Base-by-base conservation (phyloP, 2,888 invertebrate species). In the Germaria angustata region DNA sequence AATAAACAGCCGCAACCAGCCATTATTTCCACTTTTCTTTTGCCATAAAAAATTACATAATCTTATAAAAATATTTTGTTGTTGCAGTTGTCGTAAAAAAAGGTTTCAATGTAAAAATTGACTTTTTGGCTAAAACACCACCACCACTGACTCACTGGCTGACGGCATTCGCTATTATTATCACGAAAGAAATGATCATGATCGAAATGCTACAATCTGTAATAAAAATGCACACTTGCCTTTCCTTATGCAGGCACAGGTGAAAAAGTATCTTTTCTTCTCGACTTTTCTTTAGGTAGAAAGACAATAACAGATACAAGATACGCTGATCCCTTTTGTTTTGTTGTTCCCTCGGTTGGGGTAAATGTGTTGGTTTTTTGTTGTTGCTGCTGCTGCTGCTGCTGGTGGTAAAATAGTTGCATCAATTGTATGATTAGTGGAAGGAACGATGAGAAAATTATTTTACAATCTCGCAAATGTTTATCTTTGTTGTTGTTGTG, bases 61-160 rank as follows among this genome's bases (percentile, higher is more conserved):
- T 39, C 34, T 44, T 2, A 22, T 41, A 65, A 17, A 59, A 15
- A 51, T 36, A 13, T 34, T 17, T 61, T 66, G 57, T 68, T 77
- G 61, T n/a, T 69, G 34, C 6, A 53, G 34, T 77, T 77, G 61
- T 61, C 15, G 77, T 77, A 32, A 69, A 59, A 69, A 59, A 61
- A 71, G 72, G 61, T 73, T 73, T 55, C 44, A 63, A 73, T 69
- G 69, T 65, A 53, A 75, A 79, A 79, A 79, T 71, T 79, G 79
- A 82, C 82, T 82, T 82, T 82, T 76, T 79, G 79, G 82, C 82
- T 82, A 79, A 82, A 81, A 77, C 79, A 79, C 65, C 69, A 79
- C 36, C 65, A 22, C 15, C 22, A 32, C 59, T 15, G 5, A 39
- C 39, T 41, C 20, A 22, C 24, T 49, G 32, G 3, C 11, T 49